A percentile compares a stretch with the other conserved stretches of the same genome.
phyloP scores from a whole-genome alignment of 2,113 vertebrate species.

The Mustela lutreola region DNA sequence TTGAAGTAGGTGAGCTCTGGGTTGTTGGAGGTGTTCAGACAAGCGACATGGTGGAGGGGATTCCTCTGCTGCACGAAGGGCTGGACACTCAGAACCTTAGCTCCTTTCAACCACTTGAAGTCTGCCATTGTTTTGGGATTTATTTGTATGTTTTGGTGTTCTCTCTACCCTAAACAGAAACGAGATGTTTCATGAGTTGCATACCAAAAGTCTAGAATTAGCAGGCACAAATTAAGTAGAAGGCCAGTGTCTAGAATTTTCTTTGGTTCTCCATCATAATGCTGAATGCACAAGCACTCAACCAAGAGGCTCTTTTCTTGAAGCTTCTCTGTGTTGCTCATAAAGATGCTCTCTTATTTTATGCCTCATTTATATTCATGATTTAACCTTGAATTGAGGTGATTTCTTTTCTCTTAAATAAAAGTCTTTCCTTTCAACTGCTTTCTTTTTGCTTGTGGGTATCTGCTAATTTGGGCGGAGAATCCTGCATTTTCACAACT shows the following conservation, averaged over 20 bases:
- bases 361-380: conserved; percentile 45
- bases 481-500: conserved; percentile 40
- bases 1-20: background rate
- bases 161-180: conserved; percentile 49
- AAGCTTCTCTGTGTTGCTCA: conserved; percentile 30
- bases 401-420: conserved; percentile 31
- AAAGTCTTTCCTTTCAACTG: background rate
- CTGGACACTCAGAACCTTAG: background rate
- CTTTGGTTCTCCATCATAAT: background rate
- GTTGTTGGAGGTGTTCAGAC: conserved; percentile 29
- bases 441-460: background rate
- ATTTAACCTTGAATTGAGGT: conserved; percentile 32
- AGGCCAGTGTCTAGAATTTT: conserved; percentile 33
- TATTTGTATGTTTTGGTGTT: background rate
- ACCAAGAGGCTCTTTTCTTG: background rate
- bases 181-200: conserved; percentile 56
- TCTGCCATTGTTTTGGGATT: background rate
- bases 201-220: background rate
- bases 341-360: conserved; percentile 56
- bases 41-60: background rate
- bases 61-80: background rate
- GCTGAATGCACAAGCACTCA: background rate
- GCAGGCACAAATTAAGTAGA: background rate
- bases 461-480: conserved; percentile 6
- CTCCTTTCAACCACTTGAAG: conserved; percentile 11